phyloP scores from a whole-genome alignment of 1,140 invertebrate genomes.

The Drosophila hydei region DNA sequence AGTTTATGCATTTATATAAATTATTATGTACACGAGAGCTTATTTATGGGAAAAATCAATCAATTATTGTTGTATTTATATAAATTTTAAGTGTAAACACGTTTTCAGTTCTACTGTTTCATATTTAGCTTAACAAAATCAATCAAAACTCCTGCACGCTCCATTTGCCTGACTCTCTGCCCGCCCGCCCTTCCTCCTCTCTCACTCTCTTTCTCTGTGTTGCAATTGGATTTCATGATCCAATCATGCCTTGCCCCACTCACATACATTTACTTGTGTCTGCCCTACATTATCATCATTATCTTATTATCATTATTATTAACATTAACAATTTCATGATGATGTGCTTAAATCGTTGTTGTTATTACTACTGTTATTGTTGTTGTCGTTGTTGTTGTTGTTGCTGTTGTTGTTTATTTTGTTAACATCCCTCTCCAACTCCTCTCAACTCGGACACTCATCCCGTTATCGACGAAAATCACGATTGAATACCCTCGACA shows the following conservation, averaged over 20 bases:
- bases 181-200: no score
- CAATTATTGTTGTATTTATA: conserved; percentile 21
- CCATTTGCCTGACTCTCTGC: background rate
- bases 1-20: background rate
- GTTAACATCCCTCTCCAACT: conserved; percentile 27
- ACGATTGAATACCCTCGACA: conserved; percentile 5
- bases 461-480: conserved; percentile 18
- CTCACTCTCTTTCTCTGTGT: background rate
- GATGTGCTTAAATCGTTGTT: conserved; percentile 39
- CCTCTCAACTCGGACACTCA: conserved; percentile 8
- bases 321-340: conserved; percentile 37
- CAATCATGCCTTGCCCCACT: background rate
- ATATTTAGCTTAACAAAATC: conserved; percentile 1
- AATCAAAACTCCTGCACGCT: conserved; percentile 19
- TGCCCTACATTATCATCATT: conserved; percentile 10
- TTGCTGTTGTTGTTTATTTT: conserved; percentile 36
- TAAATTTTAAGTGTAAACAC: background rate
- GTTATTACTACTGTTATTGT: conserved; percentile 37
- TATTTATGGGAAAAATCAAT: background rate
- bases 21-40: no score
- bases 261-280: conserved; percentile 6
- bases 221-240: background rate
- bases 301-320: conserved; percentile 54
- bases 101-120: conserved; percentile 1
- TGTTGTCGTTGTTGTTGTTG: background rate